Conservation (phyloP, 2,797 vertebrate genomes). For the Mormyrus proboscirostris region DNA sequence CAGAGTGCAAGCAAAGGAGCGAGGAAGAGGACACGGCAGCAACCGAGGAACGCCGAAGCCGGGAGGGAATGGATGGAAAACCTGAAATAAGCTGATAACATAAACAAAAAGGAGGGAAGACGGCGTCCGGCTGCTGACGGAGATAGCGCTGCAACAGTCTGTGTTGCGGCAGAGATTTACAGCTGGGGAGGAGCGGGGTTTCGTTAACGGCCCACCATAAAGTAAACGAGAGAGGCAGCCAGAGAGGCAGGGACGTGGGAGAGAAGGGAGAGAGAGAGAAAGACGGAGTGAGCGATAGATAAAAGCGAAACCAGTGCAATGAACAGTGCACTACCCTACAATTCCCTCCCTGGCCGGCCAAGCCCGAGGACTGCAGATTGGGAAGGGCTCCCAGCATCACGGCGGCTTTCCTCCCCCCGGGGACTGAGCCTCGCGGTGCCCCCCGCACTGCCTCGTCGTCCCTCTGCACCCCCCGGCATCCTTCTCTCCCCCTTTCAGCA, state of each 20-base stretch:
- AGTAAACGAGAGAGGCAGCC: slow-evolving; percentile 28
- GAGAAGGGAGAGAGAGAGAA: slow-evolving; percentile 31
- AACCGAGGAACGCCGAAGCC: slow-evolving; percentile 28
- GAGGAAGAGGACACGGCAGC: neutral
- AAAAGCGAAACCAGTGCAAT: slow-evolving; percentile 51
- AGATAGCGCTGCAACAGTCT: slow-evolving; percentile 52
- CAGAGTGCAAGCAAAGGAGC: slow-evolving; percentile 5
- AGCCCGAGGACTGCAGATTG: slow-evolving; percentile 56
- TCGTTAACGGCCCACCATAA: slow-evolving; percentile 6
- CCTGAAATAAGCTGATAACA: slow-evolving; percentile 48
- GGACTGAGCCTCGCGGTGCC: slow-evolving; percentile 47
- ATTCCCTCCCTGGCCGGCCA: slow-evolving; percentile 56
- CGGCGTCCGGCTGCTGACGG: slow-evolving; percentile 55
- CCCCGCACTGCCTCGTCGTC: slow-evolving; percentile 51
- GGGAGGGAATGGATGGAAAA: slow-evolving; percentile 44
- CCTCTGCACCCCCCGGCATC: slow-evolving; percentile 60
- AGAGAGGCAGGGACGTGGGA: slow-evolving; percentile 45
- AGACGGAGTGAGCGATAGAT: slow-evolving; percentile 43
- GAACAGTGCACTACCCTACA: slow-evolving; percentile 58
- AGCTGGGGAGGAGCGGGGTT: slow-evolving; percentile 26
- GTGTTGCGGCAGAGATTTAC: slow-evolving; percentile 57
- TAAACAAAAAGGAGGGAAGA: slow-evolving; percentile 15
- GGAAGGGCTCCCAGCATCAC: slow-evolving; percentile 52
- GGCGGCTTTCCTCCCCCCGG: slow-evolving; percentile 56
- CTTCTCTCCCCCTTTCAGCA: slow-evolving; percentile 53